These are phyloP conservation scores for Apis dorsata DNA, from an alignment of 1,140 invertebrate genomes.

Conservation along the genomic window DNA sequence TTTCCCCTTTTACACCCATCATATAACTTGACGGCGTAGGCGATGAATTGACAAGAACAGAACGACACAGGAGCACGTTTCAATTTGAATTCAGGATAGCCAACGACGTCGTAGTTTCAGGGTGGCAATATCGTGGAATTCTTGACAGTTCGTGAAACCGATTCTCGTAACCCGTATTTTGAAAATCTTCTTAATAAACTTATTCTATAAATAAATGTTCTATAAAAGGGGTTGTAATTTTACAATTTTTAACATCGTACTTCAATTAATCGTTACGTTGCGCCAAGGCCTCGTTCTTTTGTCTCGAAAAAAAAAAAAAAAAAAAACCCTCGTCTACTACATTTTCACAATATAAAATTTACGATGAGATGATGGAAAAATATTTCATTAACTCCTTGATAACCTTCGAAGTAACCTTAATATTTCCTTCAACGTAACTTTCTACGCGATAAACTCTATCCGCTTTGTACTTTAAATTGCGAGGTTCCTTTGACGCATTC, in stretches of 20 bases:
- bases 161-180: constrained; percentile 62
- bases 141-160: constrained; percentile 53
- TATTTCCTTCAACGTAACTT: constrained; percentile 21
- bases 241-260: constrained; percentile 56
- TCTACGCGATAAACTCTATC: constrained; percentile 21
- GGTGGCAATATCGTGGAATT: constrained; percentile 42
- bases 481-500: constrained; percentile 23
- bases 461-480: constrained; percentile 36
- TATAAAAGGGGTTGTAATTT: constrained; percentile 65
- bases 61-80: constrained; percentile 44
- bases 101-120: constrained; percentile 44
- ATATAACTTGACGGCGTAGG: constrained; percentile 24
- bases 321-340: not conserved
- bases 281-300: not conserved
- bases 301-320: too few species aligned
- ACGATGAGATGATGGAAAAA: constrained; percentile 30
- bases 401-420: constrained; percentile 35
- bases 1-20: constrained; percentile 44
- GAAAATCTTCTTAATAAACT: constrained; percentile 56
- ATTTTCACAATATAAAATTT: constrained; percentile 25
- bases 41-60: constrained; percentile 50
- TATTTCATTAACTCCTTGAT: constrained; percentile 49
- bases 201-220: constrained; percentile 71
- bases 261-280: constrained; percentile 58
- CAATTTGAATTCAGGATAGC: constrained; percentile 57